phyloP scores from a whole-genome alignment of 2,113 vertebrate species.

The Tetrax tetrax region DNA sequence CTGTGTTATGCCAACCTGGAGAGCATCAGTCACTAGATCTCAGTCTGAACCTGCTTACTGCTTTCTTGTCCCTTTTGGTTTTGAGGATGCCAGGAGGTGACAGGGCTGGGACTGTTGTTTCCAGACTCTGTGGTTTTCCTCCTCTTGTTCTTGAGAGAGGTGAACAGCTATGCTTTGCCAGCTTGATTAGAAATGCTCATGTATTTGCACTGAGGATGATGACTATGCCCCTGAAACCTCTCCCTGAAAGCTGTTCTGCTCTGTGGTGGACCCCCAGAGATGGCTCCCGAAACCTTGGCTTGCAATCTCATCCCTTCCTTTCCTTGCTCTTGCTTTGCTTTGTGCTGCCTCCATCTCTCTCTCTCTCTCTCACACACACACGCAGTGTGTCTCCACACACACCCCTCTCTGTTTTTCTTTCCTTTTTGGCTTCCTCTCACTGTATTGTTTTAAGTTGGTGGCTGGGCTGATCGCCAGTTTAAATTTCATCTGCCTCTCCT shows the following conservation, averaged over 20 bases:
- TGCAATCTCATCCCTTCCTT: background rate
- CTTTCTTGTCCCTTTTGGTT: background rate
- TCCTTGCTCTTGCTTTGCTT: background rate
- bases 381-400: background rate
- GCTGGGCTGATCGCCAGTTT: constrained; percentile 65
- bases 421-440: constrained; percentile 55
- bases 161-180: background rate
- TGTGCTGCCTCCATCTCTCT: rapidly evolving
- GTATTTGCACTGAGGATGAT: background rate
- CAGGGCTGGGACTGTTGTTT: background rate
- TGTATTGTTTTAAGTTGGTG: constrained; percentile 73
- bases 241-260: background rate
- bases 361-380: background rate
- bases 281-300: background rate
- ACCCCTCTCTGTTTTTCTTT: constrained; percentile 48
- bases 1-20: background rate
- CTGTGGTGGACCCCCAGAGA: background rate
- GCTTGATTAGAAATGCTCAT: background rate
- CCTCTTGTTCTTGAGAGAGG: background rate
- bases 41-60: background rate
- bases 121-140: background rate
- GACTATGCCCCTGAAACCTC: background rate
- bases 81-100: background rate
- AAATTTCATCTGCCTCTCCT: constrained; percentile 52
- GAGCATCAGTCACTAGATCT: background rate